Percentiles rank a stretch among this genome's conserved stretches.
Evolutionary conservation across 1,140 invertebrate genomes (phyloP).

Genomic region (Phortica variegata): DNA sequence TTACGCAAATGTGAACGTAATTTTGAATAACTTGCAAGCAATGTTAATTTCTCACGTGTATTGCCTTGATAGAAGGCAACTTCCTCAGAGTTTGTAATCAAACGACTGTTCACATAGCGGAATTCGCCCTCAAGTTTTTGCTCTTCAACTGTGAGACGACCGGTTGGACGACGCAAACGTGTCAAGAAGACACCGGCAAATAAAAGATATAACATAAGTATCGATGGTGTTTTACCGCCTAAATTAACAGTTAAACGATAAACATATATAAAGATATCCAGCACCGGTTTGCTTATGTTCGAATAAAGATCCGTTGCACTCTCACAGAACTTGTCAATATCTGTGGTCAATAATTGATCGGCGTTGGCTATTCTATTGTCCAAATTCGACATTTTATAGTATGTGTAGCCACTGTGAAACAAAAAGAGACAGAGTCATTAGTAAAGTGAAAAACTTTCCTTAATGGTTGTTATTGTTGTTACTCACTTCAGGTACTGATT

Average conservation of each 20-base stretch:
- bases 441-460: not conserved
- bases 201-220: slow-evolving; percentile 84
- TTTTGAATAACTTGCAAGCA: slow-evolving; percentile 86
- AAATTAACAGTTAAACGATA: slow-evolving; percentile 83
- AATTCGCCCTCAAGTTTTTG: slow-evolving; percentile 98
- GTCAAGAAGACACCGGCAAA: slow-evolving; percentile 81
- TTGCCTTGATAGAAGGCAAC: slow-evolving; percentile 96
- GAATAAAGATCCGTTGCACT: slow-evolving; percentile 94
- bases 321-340: slow-evolving; percentile 97
- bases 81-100: slow-evolving; percentile 98
- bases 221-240: slow-evolving; percentile 80
- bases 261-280: slow-evolving; percentile 94
- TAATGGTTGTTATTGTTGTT: not conserved
- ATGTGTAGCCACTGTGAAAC: slow-evolving; percentile 84
- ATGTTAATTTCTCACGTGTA: slow-evolving; percentile 80
- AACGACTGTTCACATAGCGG: slow-evolving; percentile 91
- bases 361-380: slow-evolving; percentile 94
- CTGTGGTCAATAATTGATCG: slow-evolving; percentile 93
- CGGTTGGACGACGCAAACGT: slow-evolving; percentile 80
- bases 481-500: slow-evolving; percentile 90
- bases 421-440: slow-evolving; percentile 15
- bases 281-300: slow-evolving; percentile 93
- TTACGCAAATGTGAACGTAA: slow-evolving; percentile 84
- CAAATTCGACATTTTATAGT: slow-evolving; percentile 95
- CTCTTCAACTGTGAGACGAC: slow-evolving; percentile 83